Evolutionary conservation across 1,140 invertebrate genomes (phyloP), one percentile per base, ranked within the genome.

Genomic region (Bicyclus anynana): DNA sequence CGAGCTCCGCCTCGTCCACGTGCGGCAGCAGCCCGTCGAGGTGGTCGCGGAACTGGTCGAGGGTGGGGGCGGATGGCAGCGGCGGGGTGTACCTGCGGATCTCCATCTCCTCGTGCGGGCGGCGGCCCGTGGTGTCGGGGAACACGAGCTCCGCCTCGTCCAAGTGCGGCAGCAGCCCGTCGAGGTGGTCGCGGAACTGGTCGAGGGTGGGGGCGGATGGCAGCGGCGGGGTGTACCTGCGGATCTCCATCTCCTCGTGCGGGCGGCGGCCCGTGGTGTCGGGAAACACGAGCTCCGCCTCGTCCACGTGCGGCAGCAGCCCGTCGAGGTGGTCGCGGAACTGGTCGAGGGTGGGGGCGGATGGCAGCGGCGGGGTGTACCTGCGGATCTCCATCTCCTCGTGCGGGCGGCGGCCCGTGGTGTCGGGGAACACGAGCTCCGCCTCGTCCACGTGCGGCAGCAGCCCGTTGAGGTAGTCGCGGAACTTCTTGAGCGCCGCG

Each of bases 251-350:
- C 63, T 92, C 91, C 62, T 92, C 91, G 44, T 88, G 84, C 27
- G 87, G 84, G 17, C 88, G 72, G 57, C 89, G 80, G 52, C 68
- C 69, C 20, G 89, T 90, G 71, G 74, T 89, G 77, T 96, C 95
- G 2, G 93, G 94, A n/a, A 99, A 99, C 9, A 97, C 94, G 63
- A 98, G 94, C 89, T 99, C 97, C 9, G 94, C 93, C 59, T 98
- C 97, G 77, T 97, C 95, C 35, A 98, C 90, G 76, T 95, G 93
- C 4, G 95, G 87, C 62, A 98, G 92, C n/a, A 94, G 89, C 0
- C 97, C 97, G 80, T 96, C 97, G n/a, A 98, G 86, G 89, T 97
- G 97, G 87, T 99, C 97, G 18, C 97, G 91, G 83, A 99, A 96
- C 84, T 98, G n/a, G n/a, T n/a, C n/a, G n/a, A 13, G 10, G 20